Evolutionary conservation across 2,113 vertebrate species (phyloP).

Genomic region (Camelus dromedarius): DNA sequence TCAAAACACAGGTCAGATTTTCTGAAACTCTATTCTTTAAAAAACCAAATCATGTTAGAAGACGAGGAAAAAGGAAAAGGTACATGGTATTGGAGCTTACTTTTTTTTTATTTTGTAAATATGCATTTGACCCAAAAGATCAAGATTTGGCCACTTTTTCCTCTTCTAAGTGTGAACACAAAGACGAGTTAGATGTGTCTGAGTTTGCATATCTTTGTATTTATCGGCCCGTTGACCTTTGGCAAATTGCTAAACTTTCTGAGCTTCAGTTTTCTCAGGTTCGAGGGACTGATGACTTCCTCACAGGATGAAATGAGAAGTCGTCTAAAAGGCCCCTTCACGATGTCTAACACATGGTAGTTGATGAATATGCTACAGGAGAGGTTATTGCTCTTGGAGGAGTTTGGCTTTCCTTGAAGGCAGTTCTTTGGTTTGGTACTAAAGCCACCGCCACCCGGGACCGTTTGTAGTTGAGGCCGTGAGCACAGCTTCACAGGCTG

Average conservation of each 20-base stretch:
- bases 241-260: not conserved
- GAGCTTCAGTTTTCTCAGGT: not conserved
- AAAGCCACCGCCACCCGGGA: not conserved
- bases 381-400: not conserved
- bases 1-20: not conserved
- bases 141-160: not conserved
- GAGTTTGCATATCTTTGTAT: not conserved
- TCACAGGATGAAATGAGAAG: not conserved
- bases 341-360: not conserved
- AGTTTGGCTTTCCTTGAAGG: not conserved
- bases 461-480: not conserved
- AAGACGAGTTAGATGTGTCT: fast-evolving
- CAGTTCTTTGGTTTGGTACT: not conserved
- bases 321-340: not conserved
- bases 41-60: not conserved
- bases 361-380: not conserved
- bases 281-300: not conserved
- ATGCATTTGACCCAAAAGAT: not conserved
- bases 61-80: not conserved
- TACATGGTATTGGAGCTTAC: not conserved
- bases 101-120: not conserved
- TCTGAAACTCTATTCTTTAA: not conserved
- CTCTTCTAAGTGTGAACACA: not conserved
- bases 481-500: not conserved
- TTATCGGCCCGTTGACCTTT: not conserved